These are phyloP conservation scores for Oryzias dopingdopingensis DNA, from an alignment of 2,797 vertebrate species.

Conservation along the genomic window DNA sequence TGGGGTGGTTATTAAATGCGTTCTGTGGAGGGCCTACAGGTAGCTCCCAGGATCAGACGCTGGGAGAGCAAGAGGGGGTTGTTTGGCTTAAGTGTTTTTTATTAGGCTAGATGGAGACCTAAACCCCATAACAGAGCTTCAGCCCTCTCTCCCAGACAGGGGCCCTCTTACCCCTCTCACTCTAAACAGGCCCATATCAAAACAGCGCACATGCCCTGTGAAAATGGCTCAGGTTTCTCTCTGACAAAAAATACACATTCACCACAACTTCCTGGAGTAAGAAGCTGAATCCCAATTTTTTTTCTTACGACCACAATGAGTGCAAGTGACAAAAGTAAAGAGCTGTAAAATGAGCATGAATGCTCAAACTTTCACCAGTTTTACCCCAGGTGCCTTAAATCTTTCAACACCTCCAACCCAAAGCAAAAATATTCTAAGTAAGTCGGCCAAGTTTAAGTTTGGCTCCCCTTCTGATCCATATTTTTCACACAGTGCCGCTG, in stretches of 20 bases:
- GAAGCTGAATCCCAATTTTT: conserved; percentile 47
- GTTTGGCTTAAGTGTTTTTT: conserved; percentile 82
- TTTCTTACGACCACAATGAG: conserved; percentile 60
- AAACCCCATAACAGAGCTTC: conserved; percentile 79
- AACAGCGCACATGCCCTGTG: conserved; percentile 71
- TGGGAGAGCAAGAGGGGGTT: conserved; percentile 64
- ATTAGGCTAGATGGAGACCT: conserved; percentile 80
- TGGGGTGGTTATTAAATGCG: conserved; percentile 66
- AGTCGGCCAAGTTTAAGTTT: conserved; percentile 37
- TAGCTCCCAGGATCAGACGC: conserved; percentile 74
- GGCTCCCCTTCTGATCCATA: conserved; percentile 53
- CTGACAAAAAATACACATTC: conserved; percentile 65
- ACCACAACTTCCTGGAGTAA: conserved; percentile 71
- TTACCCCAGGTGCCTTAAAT: conserved; percentile 22
- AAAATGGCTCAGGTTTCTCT: conserved; percentile 66
- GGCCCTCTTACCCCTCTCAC: conserved; percentile 65
- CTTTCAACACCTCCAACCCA: conserved; percentile 27
- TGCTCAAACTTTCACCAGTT: conserved; percentile 34
- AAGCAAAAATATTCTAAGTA: conserved; percentile 19
- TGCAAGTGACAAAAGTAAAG: conserved; percentile 41
- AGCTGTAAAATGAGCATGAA: conserved; percentile 29
- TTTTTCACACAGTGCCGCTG: conserved; percentile 56
- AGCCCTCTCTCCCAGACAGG: conserved; percentile 74
- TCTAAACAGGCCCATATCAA: conserved; percentile 71
- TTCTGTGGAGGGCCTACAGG: conserved; percentile 70